phyloP scores from a whole-genome alignment of 2,888 invertebrate species.

The Liopterus haemorrhoidalis region DNA sequence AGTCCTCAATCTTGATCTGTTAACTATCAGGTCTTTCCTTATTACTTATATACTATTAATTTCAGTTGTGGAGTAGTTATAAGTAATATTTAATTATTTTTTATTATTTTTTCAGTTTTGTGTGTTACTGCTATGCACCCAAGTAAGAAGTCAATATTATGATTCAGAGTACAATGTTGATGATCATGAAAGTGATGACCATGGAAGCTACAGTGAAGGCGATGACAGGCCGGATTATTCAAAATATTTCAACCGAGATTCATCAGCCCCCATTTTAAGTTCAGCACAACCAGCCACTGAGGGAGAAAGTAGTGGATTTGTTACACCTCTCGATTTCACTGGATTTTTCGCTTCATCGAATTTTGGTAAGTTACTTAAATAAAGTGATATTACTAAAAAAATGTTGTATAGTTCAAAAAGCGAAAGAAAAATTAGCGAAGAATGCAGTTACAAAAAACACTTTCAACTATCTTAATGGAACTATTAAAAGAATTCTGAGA shows the following conservation, averaged over 20 bases:
- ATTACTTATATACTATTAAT: no score
- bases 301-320: slow-evolving; percentile 43
- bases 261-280: slow-evolving; percentile 29
- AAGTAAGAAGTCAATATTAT: slow-evolving; percentile 33
- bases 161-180: slow-evolving; percentile 30
- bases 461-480: no score
- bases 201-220: slow-evolving; percentile 30
- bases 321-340: slow-evolving; percentile 52
- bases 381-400: not conserved
- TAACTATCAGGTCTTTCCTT: no score
- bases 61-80: no score
- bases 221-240: slow-evolving; percentile 40
- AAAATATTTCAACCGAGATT: slow-evolving; percentile 39
- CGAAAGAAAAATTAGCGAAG: not conserved
- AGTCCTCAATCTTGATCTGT: no score
- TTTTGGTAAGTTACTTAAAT: slow-evolving; percentile 39
- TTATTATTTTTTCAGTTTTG: slow-evolving; percentile 30
- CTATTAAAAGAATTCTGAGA: no score
- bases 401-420: slow-evolving; percentile 1
- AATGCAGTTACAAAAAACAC: no score
- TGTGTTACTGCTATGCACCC: slow-evolving; percentile 29
- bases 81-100: slow-evolving; percentile 12
- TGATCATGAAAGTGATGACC: slow-evolving; percentile 34
- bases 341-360: slow-evolving; percentile 49
- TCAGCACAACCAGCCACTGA: slow-evolving; percentile 19